Evolutionary conservation across 64 coral and sea anemone genomes (phyloP), one percentile per base, ranked within the genome.

Genomic region (Dendrophyllia cribrosa): DNA sequence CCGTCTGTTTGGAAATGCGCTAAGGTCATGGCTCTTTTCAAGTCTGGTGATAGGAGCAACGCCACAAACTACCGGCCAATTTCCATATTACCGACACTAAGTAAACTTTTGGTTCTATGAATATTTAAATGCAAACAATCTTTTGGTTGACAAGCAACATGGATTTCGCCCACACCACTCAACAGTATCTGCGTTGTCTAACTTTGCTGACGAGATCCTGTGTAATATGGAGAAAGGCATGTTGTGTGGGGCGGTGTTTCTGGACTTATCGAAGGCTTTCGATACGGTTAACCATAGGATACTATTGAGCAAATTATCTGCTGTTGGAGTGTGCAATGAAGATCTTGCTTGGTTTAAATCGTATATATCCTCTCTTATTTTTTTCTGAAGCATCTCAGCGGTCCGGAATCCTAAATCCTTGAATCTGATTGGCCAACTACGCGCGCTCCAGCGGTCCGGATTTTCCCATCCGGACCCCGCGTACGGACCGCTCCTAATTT

Each of bases 291-390:
- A 55, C 45, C 53, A 83, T 20, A 85, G 59, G 13, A 85, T 68
- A 43, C 59, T 85, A 8, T 23, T 85, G 12, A 67, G 58, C 67
- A 85, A 85, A 67, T 53, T 69, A 53, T 67, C 48, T 43, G 59
- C 61, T 67, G 6, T 48, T 66, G 82, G 59, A 16, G 59, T 67
- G 34, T 67, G 22, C 65, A 66, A 43, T 23, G 26, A 85, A 67
- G 82, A 66, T 23, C 13, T 85, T 21, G 59, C 15, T 9, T 85
- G 82, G 59, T 85, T 85, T 66, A 17, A 85, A 85, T 85, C 82
- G 21, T 85, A 69, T 67, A 8, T 85, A n/a, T n/a, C n/a, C n/a
- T n/a, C n/a, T n/a, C n/a, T n/a, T n/a, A n/a, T 55, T 34, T 45
- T 10, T 67, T 24, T 55, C 59, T 5, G 52, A 55, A 55, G 52